These are phyloP conservation scores for Meganola albula DNA, from an alignment of 2,888 invertebrate species.

Conservation along the genomic window DNA sequence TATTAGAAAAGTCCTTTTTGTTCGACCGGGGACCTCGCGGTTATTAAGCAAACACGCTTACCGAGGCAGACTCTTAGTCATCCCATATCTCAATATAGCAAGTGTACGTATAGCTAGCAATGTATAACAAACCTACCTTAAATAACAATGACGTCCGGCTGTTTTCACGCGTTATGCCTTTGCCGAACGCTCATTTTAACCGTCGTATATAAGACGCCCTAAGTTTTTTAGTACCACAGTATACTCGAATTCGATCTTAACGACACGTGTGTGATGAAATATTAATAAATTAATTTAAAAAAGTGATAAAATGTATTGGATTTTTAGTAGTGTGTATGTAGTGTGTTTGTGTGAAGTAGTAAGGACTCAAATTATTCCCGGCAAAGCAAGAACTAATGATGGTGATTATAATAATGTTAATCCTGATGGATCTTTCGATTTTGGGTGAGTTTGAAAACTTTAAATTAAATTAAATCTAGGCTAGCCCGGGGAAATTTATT, in stretches of 20 bases:
- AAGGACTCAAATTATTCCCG: conserved; percentile 67
- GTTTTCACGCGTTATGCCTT: conserved; percentile 67
- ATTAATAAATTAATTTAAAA: conserved; percentile 6
- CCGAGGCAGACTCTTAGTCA: too few species aligned
- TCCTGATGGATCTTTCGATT: conserved; percentile 85
- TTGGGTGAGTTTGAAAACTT: conserved; percentile 78
- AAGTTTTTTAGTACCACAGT: conserved; percentile 69
- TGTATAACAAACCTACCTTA: conserved; percentile 35
- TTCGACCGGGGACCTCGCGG: too few species aligned
- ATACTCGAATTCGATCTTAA: conserved; percentile 40
- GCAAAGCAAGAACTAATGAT: conserved; percentile 68
- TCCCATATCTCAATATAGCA: too few species aligned
- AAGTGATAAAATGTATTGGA: conserved; percentile 51
- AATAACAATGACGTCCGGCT: conserved; percentile 75
- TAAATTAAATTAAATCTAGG: too few species aligned
- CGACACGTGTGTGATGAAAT: conserved; percentile 28
- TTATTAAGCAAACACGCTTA: too few species aligned
- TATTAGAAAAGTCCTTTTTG: too few species aligned
- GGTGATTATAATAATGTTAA: conserved; percentile 81
- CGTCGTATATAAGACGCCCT: conserved; percentile 66
- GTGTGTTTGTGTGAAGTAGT: conserved; percentile 59
- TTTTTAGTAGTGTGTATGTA: conserved; percentile 44
- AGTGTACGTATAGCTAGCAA: too few species aligned
- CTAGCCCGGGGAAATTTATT: too few species aligned
- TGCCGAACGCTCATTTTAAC: conserved; percentile 61